These are phyloP conservation scores for Hypomecis punctinalis DNA, from an alignment of 2,888 invertebrate genomes.

Conservation along the genomic window DNA sequence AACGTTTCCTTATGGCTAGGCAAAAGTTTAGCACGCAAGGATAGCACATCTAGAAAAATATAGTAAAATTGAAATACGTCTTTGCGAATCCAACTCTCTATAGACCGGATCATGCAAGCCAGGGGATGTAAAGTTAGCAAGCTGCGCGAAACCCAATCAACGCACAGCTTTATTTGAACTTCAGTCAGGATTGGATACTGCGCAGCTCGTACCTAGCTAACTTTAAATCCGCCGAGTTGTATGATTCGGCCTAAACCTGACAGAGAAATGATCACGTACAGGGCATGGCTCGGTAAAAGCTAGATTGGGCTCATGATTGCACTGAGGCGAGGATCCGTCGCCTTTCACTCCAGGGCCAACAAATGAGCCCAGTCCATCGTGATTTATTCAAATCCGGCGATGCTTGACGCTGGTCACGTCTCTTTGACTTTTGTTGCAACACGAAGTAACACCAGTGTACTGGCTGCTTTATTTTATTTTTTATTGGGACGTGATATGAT, in stretches of 20 bases:
- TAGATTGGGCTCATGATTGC: conserved; percentile 69
- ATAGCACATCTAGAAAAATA: no score
- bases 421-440: conserved; percentile 61
- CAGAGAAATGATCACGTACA: conserved; percentile 59
- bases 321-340: conserved; percentile 70
- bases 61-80: no score
- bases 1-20: no score
- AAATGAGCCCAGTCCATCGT: conserved; percentile 75
- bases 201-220: no score
- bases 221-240: no score
- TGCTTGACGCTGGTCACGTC: conserved; percentile 71
- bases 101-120: no score
- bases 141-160: no score
- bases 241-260: conserved; percentile 43
- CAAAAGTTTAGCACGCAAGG: no score
- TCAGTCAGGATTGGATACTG: no score
- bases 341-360: conserved; percentile 76
- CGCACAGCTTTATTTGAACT: no score
- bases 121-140: no score
- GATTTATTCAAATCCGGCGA: conserved; percentile 79
- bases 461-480: not conserved
- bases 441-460: conserved; percentile 66
- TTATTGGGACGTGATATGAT: not conserved
- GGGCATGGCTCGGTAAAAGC: conserved; percentile 67
- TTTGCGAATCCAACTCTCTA: no score